Evolutionary conservation across 2,797 vertebrate species (phyloP).

Genomic region (Peromyscus attwateri): DNA sequence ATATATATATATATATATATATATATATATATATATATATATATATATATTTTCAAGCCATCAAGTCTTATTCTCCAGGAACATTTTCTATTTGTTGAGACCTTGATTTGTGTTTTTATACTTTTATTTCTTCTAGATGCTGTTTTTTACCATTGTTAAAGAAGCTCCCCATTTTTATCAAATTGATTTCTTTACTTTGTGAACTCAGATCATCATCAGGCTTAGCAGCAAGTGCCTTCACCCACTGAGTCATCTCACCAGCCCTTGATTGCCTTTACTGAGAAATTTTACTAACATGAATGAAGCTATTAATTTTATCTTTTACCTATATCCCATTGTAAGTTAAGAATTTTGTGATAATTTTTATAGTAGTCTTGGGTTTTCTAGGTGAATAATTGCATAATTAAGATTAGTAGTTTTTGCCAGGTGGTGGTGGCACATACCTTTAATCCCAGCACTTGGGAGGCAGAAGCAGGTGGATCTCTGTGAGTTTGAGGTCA

Average conservation of each 20-base stretch:
- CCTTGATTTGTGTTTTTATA: not conserved
- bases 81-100: not conserved
- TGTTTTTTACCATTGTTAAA: not conserved
- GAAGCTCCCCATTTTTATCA: not conserved
- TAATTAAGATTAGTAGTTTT: not conserved
- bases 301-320: not conserved
- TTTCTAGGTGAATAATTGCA: not conserved
- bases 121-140: not conserved
- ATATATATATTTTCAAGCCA: not conserved
- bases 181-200: not conserved
- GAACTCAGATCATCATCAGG: not conserved
- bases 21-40: no score
- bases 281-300: not conserved
- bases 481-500: no score
- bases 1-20: no score
- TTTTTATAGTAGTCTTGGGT: not conserved
- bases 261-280: not conserved
- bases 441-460: no score
- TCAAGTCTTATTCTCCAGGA: not conserved
- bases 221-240: not conserved
- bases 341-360: not conserved
- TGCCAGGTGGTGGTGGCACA: no score
- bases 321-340: not conserved
- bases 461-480: no score
- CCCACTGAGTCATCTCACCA: not conserved